These are phyloP conservation scores for Pterocles gutturalis DNA, from an alignment of 2,113 vertebrate species.

Conservation along the genomic window DNA sequence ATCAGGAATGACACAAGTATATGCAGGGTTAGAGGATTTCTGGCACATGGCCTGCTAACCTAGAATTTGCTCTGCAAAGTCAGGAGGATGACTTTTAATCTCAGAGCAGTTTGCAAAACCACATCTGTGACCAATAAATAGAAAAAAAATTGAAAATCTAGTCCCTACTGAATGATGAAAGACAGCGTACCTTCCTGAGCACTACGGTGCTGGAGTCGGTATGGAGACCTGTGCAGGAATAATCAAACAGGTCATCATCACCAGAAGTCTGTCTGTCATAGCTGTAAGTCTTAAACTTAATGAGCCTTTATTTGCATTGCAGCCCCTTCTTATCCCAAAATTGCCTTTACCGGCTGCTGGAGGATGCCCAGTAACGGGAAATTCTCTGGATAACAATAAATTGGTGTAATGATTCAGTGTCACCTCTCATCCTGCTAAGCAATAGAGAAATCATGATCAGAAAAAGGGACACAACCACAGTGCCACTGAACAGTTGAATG, in stretches of 20 bases:
- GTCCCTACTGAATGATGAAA: neutral
- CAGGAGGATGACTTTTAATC: conserved; percentile 17
- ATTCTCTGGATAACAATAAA: neutral
- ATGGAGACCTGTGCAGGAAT: neutral
- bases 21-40: neutral
- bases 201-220: neutral
- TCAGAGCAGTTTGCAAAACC: conserved; percentile 11
- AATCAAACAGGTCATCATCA: neutral
- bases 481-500: neutral
- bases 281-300: conserved; percentile 2
- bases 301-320: conserved; percentile 11
- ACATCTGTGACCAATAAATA: conserved; percentile 24
- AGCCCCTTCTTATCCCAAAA: neutral
- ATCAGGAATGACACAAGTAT: neutral
- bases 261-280: neutral
- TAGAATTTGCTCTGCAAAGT: neutral
- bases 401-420: neutral
- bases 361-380: neutral
- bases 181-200: neutral
- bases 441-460: neutral
- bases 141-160: neutral
- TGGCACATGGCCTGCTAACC: neutral
- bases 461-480: neutral
- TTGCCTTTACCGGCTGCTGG: neutral
- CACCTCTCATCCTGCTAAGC: neutral